These are phyloP conservation scores for Monochamus alternatus DNA, from an alignment of 2,888 invertebrate species.

Conservation along the genomic window DNA sequence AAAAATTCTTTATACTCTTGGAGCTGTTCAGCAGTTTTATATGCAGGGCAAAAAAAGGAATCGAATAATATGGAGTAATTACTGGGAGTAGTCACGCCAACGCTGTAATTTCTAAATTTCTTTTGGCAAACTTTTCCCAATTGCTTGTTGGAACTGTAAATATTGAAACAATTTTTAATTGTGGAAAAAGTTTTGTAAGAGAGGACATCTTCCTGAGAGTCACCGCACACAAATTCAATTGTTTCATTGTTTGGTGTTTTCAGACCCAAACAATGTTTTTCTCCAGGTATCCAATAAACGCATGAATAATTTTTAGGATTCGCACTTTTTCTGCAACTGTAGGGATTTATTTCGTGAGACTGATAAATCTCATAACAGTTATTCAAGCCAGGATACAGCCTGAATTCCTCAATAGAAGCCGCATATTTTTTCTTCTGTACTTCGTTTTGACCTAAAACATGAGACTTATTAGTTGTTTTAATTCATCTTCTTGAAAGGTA, in stretches of 20 bases:
- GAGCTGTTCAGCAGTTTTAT: background rate
- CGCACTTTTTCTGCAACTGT: slow-evolving; percentile 2
- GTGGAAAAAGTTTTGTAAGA: background rate
- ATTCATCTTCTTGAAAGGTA: too few relatives aligned
- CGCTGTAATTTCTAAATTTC: slow-evolving; percentile 4
- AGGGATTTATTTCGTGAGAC: background rate
- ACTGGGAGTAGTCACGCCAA: slow-evolving; percentile 12
- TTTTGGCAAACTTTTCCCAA: background rate
- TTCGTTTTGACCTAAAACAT: too few relatives aligned
- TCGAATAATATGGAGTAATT: slow-evolving; percentile 10
- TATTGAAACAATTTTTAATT: slow-evolving; percentile 2
- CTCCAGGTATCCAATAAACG: slow-evolving; percentile 14
- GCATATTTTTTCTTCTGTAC: too few relatives aligned
- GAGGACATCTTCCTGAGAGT: background rate
- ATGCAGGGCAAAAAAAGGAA: background rate
- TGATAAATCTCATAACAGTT: slow-evolving; percentile 10
- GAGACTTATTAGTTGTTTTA: too few relatives aligned
- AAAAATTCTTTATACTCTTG: slow-evolving; percentile 8
- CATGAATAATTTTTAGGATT: slow-evolving; percentile 14
- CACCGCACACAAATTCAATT: slow-evolving; percentile 3
- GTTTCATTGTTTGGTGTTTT: slow-evolving; percentile 12
- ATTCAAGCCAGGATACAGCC: too few relatives aligned
- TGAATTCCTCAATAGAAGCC: too few relatives aligned
- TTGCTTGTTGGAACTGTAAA: background rate
- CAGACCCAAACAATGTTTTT: slow-evolving; percentile 12